phyloP scores from a whole-genome alignment of 2,888 invertebrate genomes.

The Thereva unica region DNA sequence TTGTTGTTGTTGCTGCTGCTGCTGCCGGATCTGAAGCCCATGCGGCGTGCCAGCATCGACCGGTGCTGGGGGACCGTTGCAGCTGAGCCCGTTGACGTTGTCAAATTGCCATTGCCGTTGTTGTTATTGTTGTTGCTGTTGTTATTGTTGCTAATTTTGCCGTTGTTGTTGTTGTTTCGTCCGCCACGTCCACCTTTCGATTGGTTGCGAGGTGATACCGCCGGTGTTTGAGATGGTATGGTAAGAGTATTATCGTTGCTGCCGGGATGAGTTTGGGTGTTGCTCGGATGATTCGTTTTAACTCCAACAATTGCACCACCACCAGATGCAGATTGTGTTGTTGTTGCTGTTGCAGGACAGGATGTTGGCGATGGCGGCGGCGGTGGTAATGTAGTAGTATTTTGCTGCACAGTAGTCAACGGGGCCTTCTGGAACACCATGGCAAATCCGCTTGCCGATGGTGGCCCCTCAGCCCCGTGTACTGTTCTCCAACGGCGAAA shows the following conservation, averaged over 20 bases:
- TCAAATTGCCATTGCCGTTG: slow-evolving; percentile 9
- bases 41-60: slow-evolving; percentile 39
- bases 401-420: slow-evolving; percentile 37
- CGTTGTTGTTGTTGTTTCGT: slow-evolving; percentile 5
- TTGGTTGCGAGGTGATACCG: slow-evolving; percentile 9
- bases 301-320: slow-evolving; percentile 11
- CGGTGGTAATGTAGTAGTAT: not conserved
- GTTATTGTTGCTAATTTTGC: not conserved
- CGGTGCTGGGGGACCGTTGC: slow-evolving; percentile 39
- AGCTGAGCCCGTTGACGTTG: slow-evolving; percentile 30
- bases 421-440: slow-evolving; percentile 45
- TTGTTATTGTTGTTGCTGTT: slow-evolving; percentile 15
- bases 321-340: slow-evolving; percentile 2
- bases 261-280: not conserved
- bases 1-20: slow-evolving; percentile 27
- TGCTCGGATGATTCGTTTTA: slow-evolving; percentile 21
- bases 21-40: slow-evolving; percentile 38
- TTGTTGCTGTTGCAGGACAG: not conserved
- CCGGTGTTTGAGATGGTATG: not conserved
- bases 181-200: slow-evolving; percentile 14
- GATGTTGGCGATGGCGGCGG: slow-evolving; percentile 5
- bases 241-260: slow-evolving; percentile 5
- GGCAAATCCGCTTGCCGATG: slow-evolving; percentile 45
- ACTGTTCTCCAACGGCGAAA: slow-evolving; percentile 46
- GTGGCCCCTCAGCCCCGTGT: slow-evolving; percentile 45